phyloP scores from a whole-genome alignment of 2,888 invertebrate species.

The Salpingus planirostris region DNA sequence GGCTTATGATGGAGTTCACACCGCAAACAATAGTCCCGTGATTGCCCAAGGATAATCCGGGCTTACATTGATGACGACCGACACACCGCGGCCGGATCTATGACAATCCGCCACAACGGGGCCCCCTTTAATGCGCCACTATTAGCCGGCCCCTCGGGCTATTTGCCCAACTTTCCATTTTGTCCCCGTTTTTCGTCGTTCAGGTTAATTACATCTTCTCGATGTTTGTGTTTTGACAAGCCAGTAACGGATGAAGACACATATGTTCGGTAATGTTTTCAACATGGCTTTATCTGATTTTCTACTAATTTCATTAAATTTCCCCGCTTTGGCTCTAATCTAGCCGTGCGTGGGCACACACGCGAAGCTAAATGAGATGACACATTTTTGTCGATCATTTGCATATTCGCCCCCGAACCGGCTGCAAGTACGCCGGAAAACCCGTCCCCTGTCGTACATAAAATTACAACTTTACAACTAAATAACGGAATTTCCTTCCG shows the following conservation, averaged over 20 bases:
- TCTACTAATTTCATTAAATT: slow-evolving; percentile 21
- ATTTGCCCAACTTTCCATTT: too few species aligned
- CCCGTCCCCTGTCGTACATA: slow-evolving; percentile 19
- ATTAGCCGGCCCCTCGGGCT: too few species aligned
- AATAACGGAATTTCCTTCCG: slow-evolving; percentile 7
- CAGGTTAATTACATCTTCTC: slow-evolving; percentile 9
- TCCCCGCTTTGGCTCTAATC: slow-evolving; percentile 9
- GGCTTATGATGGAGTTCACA: slow-evolving; percentile 42
- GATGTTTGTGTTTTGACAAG: slow-evolving; percentile 17
- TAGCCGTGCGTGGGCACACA: too few species aligned
- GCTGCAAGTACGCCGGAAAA: too few species aligned
- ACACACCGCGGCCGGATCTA: too few species aligned
- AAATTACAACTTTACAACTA: slow-evolving; percentile 26
- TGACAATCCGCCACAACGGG: too few species aligned
- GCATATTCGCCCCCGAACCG: too few species aligned
- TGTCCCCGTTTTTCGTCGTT: too few species aligned
- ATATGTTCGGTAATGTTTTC: slow-evolving; percentile 20
- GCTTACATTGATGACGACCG: slow-evolving; percentile 39
- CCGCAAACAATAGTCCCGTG: slow-evolving; percentile 41
- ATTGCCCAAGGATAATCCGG: slow-evolving; percentile 42
- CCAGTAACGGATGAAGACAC: slow-evolving; percentile 19
- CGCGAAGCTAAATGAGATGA: slow-evolving; percentile 13
- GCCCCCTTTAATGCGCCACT: too few species aligned
- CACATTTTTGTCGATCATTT: slow-evolving; percentile 1
- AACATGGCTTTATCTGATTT: slow-evolving; percentile 21